These are phyloP conservation scores for Archivesica marissinica DNA, from an alignment of 1,140 invertebrate genomes.

Conservation along the genomic window DNA sequence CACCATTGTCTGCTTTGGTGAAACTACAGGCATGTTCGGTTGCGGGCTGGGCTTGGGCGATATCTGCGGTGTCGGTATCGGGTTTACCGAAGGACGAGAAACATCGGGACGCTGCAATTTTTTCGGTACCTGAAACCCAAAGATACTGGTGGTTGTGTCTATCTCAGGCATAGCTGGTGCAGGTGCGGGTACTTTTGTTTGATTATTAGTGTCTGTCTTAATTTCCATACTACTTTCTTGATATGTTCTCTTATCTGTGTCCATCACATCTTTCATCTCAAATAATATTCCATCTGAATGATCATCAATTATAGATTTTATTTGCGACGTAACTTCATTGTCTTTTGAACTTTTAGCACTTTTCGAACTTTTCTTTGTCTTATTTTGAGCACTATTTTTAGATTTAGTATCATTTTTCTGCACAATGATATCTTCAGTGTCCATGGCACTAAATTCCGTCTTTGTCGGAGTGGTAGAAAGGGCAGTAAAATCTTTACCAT, in stretches of 20 bases:
- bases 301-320: constrained; percentile 17
- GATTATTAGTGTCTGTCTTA: constrained; percentile 7
- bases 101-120: constrained; percentile 31
- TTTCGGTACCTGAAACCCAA: constrained; percentile 55
- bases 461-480: constrained; percentile 51
- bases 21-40: constrained; percentile 11
- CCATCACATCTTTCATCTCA: constrained; percentile 15
- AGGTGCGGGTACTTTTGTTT: constrained; percentile 10
- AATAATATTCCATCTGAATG: neutral
- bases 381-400: constrained; percentile 62
- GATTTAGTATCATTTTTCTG: constrained; percentile 41
- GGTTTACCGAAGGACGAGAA: neutral
- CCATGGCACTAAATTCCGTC: constrained; percentile 36
- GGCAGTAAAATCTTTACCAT: constrained; percentile 57
- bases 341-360: constrained; percentile 44
- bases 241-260: constrained; percentile 23
- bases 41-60: constrained; percentile 47
- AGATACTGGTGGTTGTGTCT: constrained; percentile 57
- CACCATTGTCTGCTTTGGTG: constrained; percentile 38
- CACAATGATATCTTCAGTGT: neutral
- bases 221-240: constrained; percentile 21
- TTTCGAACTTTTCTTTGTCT: constrained; percentile 59
- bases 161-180: constrained; percentile 53
- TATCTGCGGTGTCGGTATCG: constrained; percentile 5
- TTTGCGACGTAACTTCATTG: constrained; percentile 4